phyloP scores from a whole-genome alignment of 2,113 vertebrate species.

The Indicator indicator region DNA sequence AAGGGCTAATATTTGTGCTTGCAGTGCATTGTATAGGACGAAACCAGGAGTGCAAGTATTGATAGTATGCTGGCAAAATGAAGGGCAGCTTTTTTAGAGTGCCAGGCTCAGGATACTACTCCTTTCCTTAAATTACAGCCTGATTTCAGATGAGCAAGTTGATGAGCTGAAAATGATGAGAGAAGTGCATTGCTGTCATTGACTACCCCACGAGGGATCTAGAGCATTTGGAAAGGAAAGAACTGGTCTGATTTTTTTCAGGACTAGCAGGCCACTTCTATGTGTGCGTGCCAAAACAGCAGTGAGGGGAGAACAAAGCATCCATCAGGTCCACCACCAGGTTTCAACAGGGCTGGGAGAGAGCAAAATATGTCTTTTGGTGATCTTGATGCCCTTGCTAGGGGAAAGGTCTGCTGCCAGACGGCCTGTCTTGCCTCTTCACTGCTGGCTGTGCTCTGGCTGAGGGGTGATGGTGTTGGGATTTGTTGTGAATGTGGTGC shows the following conservation, averaged over 20 bases:
- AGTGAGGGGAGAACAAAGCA: not conserved
- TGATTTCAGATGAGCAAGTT: not conserved
- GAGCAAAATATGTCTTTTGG: not conserved
- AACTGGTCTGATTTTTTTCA: not conserved
- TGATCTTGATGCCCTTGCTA: not conserved
- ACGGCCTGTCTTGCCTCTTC: not conserved
- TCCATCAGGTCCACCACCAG: fast-evolving
- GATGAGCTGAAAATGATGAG: not conserved
- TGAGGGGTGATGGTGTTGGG: fast-evolving
- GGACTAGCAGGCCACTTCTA: not conserved
- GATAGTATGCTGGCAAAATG: not conserved
- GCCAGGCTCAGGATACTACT: not conserved
- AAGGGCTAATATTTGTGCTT: constrained; percentile 57
- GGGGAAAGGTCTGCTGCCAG: not conserved
- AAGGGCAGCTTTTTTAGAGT: not conserved
- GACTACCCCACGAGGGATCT: not conserved
- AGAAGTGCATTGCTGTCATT: not conserved
- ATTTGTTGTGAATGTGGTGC: not conserved
- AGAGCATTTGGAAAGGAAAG: not conserved
- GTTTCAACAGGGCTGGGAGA: not conserved
- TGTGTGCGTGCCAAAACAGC: not conserved
- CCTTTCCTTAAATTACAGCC: not conserved
- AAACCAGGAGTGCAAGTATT: not conserved
- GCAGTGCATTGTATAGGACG: not conserved
- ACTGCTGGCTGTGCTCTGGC: not conserved